Percentiles rank a stretch among this genome's conserved stretches.
Evolutionary conservation across 2,113 vertebrate species (phyloP).

Genomic region (Poeciliopsis prolifica): DNA sequence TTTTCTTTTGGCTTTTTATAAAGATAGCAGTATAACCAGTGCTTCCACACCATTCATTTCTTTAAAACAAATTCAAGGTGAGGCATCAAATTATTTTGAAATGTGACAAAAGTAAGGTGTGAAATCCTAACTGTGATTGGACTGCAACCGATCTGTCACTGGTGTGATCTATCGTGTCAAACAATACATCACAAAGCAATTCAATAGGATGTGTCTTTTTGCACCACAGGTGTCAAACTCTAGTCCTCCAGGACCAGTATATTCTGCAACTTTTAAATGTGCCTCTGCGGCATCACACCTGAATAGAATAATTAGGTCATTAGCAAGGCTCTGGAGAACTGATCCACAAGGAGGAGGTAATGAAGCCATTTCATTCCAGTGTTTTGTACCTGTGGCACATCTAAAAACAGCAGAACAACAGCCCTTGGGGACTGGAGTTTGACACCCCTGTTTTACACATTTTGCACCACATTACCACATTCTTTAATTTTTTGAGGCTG

Average conservation of each 20-base stretch:
- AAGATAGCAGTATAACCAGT: background rate
- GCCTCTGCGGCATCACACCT: too few species aligned
- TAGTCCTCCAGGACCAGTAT: too few species aligned
- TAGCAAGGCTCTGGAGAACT: too few species aligned
- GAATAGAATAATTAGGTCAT: too few species aligned
- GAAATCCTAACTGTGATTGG: background rate
- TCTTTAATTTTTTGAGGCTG: background rate
- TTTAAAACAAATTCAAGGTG: background rate
- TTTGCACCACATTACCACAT: background rate
- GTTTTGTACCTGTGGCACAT: too few species aligned
- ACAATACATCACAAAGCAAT: background rate
- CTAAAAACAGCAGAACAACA: too few species aligned
- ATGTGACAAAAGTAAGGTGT: background rate
- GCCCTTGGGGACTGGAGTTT: too few species aligned
- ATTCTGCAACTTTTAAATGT: too few species aligned
- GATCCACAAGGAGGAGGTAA: too few species aligned
- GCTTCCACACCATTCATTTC: background rate
- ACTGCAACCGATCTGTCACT: background rate
- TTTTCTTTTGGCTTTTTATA: background rate
- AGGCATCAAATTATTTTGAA: background rate
- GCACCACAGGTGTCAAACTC: too few species aligned
- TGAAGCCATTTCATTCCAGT: too few species aligned
- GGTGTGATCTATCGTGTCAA: background rate
- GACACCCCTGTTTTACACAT: background rate
- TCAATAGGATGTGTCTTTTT: background rate